These are phyloP conservation scores for Hippocampus kuda DNA, from an alignment of 2,797 vertebrate species.

Conservation along the genomic window DNA sequence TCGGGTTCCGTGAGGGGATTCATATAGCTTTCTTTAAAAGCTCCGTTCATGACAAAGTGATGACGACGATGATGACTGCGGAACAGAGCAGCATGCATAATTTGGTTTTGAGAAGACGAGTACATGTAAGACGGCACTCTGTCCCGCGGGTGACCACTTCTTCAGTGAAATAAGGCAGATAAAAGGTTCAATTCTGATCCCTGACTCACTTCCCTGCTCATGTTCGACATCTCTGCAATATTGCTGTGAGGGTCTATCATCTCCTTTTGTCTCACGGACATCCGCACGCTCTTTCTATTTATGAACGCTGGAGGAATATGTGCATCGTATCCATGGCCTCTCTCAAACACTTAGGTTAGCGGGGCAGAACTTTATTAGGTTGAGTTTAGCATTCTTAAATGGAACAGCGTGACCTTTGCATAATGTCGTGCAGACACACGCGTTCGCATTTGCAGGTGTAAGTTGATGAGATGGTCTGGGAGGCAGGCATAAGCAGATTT, in stretches of 20 bases:
- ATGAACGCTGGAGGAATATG: neutral
- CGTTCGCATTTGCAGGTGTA: constrained; percentile 24
- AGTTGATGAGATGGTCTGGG: constrained; percentile 1
- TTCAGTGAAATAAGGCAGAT: constrained; percentile 67
- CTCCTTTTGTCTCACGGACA: constrained; percentile 26
- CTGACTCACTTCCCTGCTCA: constrained; percentile 59
- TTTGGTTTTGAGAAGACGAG: constrained; percentile 34
- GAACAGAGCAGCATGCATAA: constrained; percentile 35
- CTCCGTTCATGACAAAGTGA: constrained; percentile 13
- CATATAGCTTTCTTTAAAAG: constrained; percentile 14
- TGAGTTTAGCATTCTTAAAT: constrained; percentile 10
- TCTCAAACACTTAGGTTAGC: neutral
- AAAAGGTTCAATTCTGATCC: constrained; percentile 58
- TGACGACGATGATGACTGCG: constrained; percentile 12
- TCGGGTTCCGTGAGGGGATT: constrained; percentile 11
- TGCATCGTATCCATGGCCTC: neutral
- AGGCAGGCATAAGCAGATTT: constrained; percentile 19
- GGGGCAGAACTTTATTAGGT: constrained; percentile 5
- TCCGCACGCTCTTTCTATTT: neutral
- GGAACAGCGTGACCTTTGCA: constrained; percentile 19
- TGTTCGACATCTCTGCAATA: constrained; percentile 47
- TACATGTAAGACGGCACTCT: constrained; percentile 36
- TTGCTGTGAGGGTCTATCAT: constrained; percentile 54
- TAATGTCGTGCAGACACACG: constrained; percentile 8
- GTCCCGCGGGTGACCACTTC: constrained; percentile 50